Evolutionary conservation across 2,888 invertebrate species (phyloP), one percentile per base, ranked within the genome.

Genomic region (Thera britannica): DNA sequence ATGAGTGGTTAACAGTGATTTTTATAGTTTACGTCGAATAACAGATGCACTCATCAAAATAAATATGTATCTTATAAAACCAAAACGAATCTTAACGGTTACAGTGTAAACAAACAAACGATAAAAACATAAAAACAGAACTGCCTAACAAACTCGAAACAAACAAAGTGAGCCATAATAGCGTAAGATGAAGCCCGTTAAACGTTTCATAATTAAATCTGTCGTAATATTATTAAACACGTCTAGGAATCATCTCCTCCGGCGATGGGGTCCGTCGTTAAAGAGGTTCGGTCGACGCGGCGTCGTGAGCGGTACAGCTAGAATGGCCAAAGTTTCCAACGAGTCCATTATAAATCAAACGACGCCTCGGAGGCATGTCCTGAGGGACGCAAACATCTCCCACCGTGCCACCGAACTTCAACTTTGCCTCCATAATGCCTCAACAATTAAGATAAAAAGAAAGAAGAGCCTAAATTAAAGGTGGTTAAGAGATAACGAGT

Each of bases 261-360:
- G 90, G 93, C 92, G 89, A 87, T 87, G 87, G 90, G 91, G 90
- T 88, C 90, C 90, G 86, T 90, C 92, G 90, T 92, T 92, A 92
- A 89, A 88, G 91, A 92, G 92, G 92, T 90, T 88, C 86, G 86
- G 87, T 83, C 86, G 65, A 62, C 68, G 62, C 86, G 65, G 65
- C 68, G 62, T 62, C 62, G 62, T 65, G 69, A 65, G 65, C 65
- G 88, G 88, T 85, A 64, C 85, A 83, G 86, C 62, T 68, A 88
- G 89, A 93, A 93, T 93, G 92, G 93, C 88, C 86, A 90, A 93
- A 93, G 89, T 93, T 93, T 90, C 87, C 92, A 88, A 90, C 92
- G 90, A 92, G 92, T 93, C 93, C 93, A 93, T 93, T 93, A 93
- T 93, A 93, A 93, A 93, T 93, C 93, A 93, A 93, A 93, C 90